These are phyloP conservation scores for Gryon sp. DNA, from an alignment of 1,140 invertebrate species.

Conservation along the genomic window DNA sequence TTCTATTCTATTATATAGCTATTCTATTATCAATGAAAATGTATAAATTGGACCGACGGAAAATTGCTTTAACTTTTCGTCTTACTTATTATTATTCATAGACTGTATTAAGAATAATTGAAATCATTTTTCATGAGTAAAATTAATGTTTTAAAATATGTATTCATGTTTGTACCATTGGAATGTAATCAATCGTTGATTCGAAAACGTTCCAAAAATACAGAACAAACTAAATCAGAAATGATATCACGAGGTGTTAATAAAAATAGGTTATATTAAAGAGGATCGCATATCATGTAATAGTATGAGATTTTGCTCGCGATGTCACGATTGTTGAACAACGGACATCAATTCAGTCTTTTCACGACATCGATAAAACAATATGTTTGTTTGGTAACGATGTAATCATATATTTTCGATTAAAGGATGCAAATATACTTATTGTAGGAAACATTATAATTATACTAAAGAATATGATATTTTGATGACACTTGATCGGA, in stretches of 20 bases:
- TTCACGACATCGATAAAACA: conserved; percentile 25
- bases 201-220: conserved; percentile 12
- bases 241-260: conserved; percentile 38
- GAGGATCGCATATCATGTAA: conserved; percentile 48
- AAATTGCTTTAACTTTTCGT: too few relatives aligned
- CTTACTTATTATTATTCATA: too few relatives aligned
- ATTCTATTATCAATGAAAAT: too few relatives aligned
- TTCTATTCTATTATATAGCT: too few relatives aligned
- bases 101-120: too few relatives aligned
- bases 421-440: background rate
- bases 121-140: background rate
- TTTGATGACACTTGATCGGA: too few relatives aligned
- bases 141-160: background rate
- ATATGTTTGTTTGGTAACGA: conserved; percentile 18
- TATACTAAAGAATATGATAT: background rate
- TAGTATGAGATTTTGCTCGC: conserved; percentile 28
- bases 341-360: conserved; percentile 26
- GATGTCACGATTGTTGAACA: conserved; percentile 34
- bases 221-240: conserved; percentile 17
- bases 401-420: conserved; percentile 40
- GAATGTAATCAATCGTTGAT: background rate
- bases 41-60: too few relatives aligned
- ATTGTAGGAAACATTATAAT: conserved; percentile 9
- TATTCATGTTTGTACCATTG: background rate
- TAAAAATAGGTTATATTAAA: conserved; percentile 59